phyloP scores from a whole-genome alignment of 2,888 invertebrate species.

The Craniophora ligustri region DNA sequence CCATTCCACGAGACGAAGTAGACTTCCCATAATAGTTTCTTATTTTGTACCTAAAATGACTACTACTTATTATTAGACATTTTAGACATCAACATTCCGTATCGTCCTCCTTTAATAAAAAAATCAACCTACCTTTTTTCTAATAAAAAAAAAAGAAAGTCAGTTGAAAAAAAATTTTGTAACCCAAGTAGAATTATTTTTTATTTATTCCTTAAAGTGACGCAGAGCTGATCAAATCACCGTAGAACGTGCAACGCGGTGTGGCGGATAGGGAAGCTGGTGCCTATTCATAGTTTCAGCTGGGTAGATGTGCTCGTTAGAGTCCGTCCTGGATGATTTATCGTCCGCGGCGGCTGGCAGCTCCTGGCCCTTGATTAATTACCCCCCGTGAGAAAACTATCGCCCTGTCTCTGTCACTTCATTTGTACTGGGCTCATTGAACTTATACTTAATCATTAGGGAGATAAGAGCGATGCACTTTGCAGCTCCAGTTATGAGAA shows the following conservation, averaged over 20 bases:
- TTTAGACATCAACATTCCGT: too few species aligned
- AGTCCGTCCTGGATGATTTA: constrained; percentile 74
- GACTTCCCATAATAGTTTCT: too few species aligned
- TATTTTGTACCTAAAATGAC: too few species aligned
- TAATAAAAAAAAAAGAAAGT: too few species aligned
- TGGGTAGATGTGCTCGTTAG: constrained; percentile 64
- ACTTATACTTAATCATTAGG: constrained; percentile 65
- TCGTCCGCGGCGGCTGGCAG: constrained; percentile 60
- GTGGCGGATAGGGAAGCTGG: constrained; percentile 25
- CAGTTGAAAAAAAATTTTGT: too few species aligned
- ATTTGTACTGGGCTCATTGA: constrained; percentile 70
- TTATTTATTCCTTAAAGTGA: too few species aligned
- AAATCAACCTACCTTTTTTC: too few species aligned
- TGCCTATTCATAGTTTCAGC: constrained; percentile 53
- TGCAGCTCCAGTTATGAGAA: not conserved
- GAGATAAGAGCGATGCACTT: constrained; percentile 3
- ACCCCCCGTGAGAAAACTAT: constrained; percentile 79
- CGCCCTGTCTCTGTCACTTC: constrained; percentile 70
- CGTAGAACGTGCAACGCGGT: not conserved
- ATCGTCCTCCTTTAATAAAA: too few species aligned
- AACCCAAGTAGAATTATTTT: too few species aligned
- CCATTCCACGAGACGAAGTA: too few species aligned
- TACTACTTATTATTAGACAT: too few species aligned
- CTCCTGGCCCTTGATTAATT: constrained; percentile 77
- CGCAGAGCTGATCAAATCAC: too few species aligned